Evolutionary conservation across 2,888 invertebrate genomes (phyloP).

Genomic region (Cotesia congregata): DNA sequence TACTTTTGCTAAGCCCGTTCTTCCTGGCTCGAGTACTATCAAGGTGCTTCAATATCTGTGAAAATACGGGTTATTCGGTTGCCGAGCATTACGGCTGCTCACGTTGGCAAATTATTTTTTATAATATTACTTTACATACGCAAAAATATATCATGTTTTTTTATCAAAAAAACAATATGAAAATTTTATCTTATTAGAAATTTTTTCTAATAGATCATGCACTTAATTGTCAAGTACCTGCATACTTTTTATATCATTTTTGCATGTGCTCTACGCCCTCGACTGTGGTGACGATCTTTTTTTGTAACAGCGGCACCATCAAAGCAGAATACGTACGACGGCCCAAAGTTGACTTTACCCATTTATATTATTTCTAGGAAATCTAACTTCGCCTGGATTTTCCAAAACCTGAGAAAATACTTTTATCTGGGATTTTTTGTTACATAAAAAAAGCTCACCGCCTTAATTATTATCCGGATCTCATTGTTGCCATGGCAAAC

Average conservation of each 20-base stretch:
- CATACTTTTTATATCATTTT: slow-evolving; percentile 12
- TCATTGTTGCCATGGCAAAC: slow-evolving; percentile 44
- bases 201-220: slow-evolving; percentile 23
- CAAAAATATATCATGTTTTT: slow-evolving; percentile 18
- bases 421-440: slow-evolving; percentile 45
- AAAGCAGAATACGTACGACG: slow-evolving; percentile 31
- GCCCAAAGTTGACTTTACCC: slow-evolving; percentile 16
- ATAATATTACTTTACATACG: neutral
- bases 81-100: slow-evolving; percentile 40
- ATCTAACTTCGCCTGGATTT: slow-evolving; percentile 32
- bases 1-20: slow-evolving; percentile 13
- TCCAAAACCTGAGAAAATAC: slow-evolving; percentile 53
- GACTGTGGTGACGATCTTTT: slow-evolving; percentile 32
- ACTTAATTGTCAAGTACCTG: slow-evolving; percentile 24
- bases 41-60: slow-evolving; percentile 50
- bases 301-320: slow-evolving; percentile 18
- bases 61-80: slow-evolving; percentile 53
- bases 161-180: slow-evolving; percentile 7
- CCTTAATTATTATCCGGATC: slow-evolving; percentile 38
- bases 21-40: slow-evolving; percentile 31
- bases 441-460: slow-evolving; percentile 54
- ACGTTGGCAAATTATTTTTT: slow-evolving; percentile 9
- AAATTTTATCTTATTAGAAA: neutral
- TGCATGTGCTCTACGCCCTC: slow-evolving; percentile 6
- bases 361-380: slow-evolving; percentile 19